phyloP scores from a whole-genome alignment of 2,113 vertebrate species.

The Sinocyclocheilus anophthalmus region DNA sequence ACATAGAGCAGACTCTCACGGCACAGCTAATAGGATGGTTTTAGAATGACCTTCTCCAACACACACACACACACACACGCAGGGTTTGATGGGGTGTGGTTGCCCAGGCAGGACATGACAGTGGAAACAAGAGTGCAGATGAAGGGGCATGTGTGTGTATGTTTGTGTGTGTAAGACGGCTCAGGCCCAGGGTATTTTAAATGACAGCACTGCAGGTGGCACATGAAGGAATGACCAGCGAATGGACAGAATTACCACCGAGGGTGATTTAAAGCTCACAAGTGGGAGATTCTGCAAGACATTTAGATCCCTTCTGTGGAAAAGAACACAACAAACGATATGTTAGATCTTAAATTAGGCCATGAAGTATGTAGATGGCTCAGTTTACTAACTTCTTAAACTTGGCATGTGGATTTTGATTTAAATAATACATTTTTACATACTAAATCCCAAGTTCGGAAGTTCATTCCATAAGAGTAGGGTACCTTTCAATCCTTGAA shows the following conservation, averaged over 20 bases:
- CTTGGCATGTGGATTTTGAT: background rate
- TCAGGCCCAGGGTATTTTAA: slow-evolving; percentile 50
- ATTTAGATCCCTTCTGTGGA: background rate
- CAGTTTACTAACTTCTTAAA: slow-evolving; percentile 16
- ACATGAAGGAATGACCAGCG: slow-evolving; percentile 49
- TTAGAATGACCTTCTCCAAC: slow-evolving; percentile 47
- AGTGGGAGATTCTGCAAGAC: slow-evolving; percentile 46
- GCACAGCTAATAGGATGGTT: slow-evolving; percentile 35
- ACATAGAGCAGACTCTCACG: background rate
- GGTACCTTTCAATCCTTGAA: too few species aligned
- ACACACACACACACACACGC: background rate
- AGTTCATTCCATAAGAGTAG: background rate
- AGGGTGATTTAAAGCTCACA: slow-evolving; percentile 65
- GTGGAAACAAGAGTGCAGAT: slow-evolving; percentile 32
- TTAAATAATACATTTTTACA: too few species aligned
- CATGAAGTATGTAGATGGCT: background rate
- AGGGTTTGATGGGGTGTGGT: background rate
- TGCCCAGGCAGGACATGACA: slow-evolving; percentile 14
- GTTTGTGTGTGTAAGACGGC: slow-evolving; percentile 46
- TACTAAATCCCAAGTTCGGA: background rate
- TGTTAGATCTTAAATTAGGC: slow-evolving; percentile 17
- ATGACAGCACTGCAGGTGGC: slow-evolving; percentile 62
- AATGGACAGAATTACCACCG: slow-evolving; percentile 60
- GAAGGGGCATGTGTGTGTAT: slow-evolving; percentile 37
- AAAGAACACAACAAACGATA: slow-evolving; percentile 5